These are phyloP conservation scores for Hermaeophaga mercurialis DNA, from an alignment of 2,888 invertebrate genomes.

Conservation along the genomic window DNA sequence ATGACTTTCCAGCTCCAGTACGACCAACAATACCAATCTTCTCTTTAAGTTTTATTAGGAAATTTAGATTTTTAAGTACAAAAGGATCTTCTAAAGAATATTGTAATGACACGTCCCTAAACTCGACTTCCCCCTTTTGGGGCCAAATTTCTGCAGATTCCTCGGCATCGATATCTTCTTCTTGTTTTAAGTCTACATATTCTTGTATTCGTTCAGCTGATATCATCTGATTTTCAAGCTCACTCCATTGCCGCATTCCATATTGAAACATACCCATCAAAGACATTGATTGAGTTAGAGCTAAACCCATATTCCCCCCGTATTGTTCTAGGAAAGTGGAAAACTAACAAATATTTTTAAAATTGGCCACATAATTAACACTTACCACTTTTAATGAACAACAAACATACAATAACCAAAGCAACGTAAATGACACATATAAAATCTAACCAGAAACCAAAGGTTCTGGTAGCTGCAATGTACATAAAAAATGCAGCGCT, in stretches of 20 bases:
- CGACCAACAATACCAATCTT: slow-evolving; percentile 81
- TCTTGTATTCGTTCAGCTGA: slow-evolving; percentile 88
- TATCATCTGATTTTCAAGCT: slow-evolving; percentile 88
- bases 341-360: no score
- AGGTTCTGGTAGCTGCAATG: slow-evolving; percentile 66
- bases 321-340: slow-evolving; percentile 42
- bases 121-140: slow-evolving; percentile 68
- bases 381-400: slow-evolving; percentile 65
- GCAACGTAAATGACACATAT: slow-evolving; percentile 68
- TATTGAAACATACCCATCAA: no score
- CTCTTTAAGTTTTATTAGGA: slow-evolving; percentile 69
- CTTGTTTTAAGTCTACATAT: slow-evolving; percentile 73
- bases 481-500: slow-evolving; percentile 76
- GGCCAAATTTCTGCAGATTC: slow-evolving; percentile 76
- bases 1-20: slow-evolving; percentile 85
- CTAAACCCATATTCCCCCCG: slow-evolving; percentile 55
- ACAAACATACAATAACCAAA: slow-evolving; percentile 66
- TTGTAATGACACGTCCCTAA: slow-evolving; percentile 70
- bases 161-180: slow-evolving; percentile 47
- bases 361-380: no score
- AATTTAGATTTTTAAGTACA: slow-evolving; percentile 73
- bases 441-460: no score
- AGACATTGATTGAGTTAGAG: no score
- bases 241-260: no score
- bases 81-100: slow-evolving; percentile 73